Evolutionary conservation across 2,888 invertebrate genomes (phyloP).

Genomic region (Pyrocoelia pectoralis): DNA sequence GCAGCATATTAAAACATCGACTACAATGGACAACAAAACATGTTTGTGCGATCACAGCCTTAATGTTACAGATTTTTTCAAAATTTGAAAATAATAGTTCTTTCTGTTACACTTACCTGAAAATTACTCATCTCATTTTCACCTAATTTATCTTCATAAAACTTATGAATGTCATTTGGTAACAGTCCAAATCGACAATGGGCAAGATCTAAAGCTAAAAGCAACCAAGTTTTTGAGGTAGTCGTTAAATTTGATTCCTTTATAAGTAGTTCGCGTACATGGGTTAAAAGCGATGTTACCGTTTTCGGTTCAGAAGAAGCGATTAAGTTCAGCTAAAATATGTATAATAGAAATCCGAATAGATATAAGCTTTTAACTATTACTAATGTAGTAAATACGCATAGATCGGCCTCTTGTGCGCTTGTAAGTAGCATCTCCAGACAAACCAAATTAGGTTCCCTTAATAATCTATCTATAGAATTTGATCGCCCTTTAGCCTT

Average conservation of each 20-base stretch:
- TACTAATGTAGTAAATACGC: slow-evolving; percentile 59
- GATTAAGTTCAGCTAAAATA: slow-evolving; percentile 49
- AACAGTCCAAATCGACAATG: slow-evolving; percentile 54
- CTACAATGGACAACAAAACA: too few species aligned
- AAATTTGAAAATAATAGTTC: too few species aligned
- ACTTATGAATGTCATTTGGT: slow-evolving; percentile 53
- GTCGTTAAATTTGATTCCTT: slow-evolving; percentile 51
- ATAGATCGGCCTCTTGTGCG: slow-evolving; percentile 54
- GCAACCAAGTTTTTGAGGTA: slow-evolving; percentile 55
- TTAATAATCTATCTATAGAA: slow-evolving; percentile 45
- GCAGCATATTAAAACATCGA: too few species aligned
- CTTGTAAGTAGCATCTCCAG: slow-evolving; percentile 57
- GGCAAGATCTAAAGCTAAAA: slow-evolving; percentile 58
- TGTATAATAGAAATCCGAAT: slow-evolving; percentile 56
- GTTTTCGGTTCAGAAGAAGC: slow-evolving; percentile 46
- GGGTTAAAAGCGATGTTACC: slow-evolving; percentile 52
- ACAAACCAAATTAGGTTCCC: slow-evolving; percentile 54
- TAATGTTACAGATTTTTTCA: too few species aligned
- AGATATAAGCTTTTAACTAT: slow-evolving; percentile 46
- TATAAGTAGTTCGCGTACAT: slow-evolving; percentile 52
- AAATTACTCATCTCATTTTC: slow-evolving; percentile 51
- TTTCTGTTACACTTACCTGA: slow-evolving; percentile 47
- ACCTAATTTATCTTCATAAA: slow-evolving; percentile 56
- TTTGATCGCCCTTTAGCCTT: slow-evolving; percentile 50
- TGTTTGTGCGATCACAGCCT: too few species aligned